Base-by-base conservation (phyloP, 2,888 invertebrate species). In the Epsilonema sp. region DNA sequence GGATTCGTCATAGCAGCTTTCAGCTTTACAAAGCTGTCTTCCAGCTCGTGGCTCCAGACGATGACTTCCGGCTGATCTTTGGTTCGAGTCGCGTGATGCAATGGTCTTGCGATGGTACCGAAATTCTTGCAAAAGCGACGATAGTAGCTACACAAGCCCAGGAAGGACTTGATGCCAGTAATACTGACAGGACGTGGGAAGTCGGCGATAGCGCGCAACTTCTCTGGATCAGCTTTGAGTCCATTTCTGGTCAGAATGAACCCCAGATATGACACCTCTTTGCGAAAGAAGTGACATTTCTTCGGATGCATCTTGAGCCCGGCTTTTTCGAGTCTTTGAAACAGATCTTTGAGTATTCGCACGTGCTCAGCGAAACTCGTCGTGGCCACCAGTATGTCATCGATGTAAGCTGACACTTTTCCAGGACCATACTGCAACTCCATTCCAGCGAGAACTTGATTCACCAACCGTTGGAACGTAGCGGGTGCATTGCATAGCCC, bases 141-240 rank as follows among this genome's bases (percentile, higher is more conserved):
- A 39, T 39, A 39, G 40, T 39, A 39, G 20, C 16, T n/a, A 21
- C 40, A 39, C 40, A 39, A 13, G 8, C 40, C 40, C n/a, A 39
- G n/a, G 20, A 39, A 39, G 5, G n/a, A 21, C 20, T 39, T n/a
- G 16, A 39, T 5, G 5, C n/a, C 19, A 8, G n/a, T 39, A n/a
- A 39, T 21, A 11, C 16, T 31, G 11, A 11, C 16, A 11, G 31
- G 31, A 8, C 16, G 8, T 11, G 31, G 31, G 31, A 31, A 31
- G 11, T 31, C 11, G 8, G 31, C 8, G 16, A 31, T 31, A 8
- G 8, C 16, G 31, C 16, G 11, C 11, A 31, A 11, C 16, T 31
- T 31, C 16, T 31, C 16, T 8, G 16, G 16, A 31, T 31, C 31
- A 11, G 31, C 16, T 31, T 31, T 31, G 16, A 31, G 31, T 31